Percentiles rank a stretch among this genome's conserved stretches.
Conservation (phyloP, 2,888 invertebrate genomes). For the Caenorhabditis becei region DNA sequence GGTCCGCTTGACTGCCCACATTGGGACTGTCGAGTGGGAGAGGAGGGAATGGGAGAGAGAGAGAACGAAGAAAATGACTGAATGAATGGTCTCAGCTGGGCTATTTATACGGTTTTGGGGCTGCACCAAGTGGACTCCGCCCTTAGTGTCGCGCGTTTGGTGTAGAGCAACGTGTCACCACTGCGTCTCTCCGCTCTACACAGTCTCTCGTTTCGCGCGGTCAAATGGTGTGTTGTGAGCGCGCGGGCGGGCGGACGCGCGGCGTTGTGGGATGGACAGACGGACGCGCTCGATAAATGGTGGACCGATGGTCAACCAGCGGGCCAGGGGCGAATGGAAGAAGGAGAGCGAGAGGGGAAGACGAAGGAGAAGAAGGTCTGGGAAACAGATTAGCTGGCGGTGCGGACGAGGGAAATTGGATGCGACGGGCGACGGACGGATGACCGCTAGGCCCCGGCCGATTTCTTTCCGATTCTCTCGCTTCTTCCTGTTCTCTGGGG, state of each 20-base stretch:
- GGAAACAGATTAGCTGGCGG: conserved; percentile 51
- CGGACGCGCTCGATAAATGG: conserved; percentile 48
- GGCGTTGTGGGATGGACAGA: conserved; percentile 12
- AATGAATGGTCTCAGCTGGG: background rate
- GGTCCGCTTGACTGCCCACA: conserved; percentile 11
- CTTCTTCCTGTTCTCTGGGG: conserved; percentile 29
- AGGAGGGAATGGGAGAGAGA: background rate
- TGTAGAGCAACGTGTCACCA: conserved; percentile 28
- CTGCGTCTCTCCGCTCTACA: conserved; percentile 29
- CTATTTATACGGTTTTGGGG: conserved; percentile 24
- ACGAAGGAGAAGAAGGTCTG: conserved; percentile 22
- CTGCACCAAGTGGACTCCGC: conserved; percentile 39
- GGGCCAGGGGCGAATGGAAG: conserved; percentile 26
- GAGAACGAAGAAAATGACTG: conserved; percentile 24
- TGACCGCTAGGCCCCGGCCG: conserved; percentile 47
- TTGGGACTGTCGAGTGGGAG: background rate
- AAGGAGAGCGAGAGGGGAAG: conserved; percentile 14
- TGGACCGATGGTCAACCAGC: conserved; percentile 44
- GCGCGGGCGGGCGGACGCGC: background rate
- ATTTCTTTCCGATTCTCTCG: conserved; percentile 43
- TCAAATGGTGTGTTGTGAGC: conserved; percentile 38
- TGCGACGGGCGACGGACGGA: conserved; percentile 45
- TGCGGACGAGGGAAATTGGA: conserved; percentile 38
- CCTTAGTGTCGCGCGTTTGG: conserved; percentile 27
- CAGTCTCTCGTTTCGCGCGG: conserved; percentile 31